Conservation (phyloP, 2,797 vertebrate species). For the Hapalemur alaotrensis region DNA sequence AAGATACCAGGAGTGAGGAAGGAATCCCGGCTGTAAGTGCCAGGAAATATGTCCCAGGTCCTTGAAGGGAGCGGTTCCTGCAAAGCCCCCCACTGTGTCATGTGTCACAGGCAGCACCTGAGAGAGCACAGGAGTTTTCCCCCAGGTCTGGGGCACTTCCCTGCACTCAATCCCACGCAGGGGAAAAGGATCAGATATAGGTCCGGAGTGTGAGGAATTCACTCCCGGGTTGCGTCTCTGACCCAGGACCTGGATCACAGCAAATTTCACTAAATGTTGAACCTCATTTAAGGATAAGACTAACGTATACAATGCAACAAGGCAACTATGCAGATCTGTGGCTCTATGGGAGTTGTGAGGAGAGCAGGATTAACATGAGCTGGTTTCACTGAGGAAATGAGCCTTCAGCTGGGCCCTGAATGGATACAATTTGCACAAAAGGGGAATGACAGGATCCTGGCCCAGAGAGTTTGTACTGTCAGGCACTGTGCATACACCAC, state of each 20-base stretch:
- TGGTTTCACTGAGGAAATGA: not conserved
- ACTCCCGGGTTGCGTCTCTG: not conserved
- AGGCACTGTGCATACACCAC: rapidly evolving
- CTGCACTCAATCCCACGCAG: not conserved
- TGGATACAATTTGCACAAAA: not conserved
- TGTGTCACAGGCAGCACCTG: not conserved
- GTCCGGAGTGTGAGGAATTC: not conserved
- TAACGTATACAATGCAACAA: rapidly evolving
- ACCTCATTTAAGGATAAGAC: not conserved
- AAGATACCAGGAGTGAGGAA: not conserved
- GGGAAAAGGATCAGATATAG: too few relatives aligned
- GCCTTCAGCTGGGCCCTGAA: not conserved
- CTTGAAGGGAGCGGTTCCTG: not conserved
- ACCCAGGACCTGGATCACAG: not conserved
- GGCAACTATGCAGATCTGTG: not conserved
- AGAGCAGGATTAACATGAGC: not conserved
- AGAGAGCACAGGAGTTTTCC: not conserved
- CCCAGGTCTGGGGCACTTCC: not conserved
- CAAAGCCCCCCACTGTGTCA: not conserved
- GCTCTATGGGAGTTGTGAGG: not conserved
- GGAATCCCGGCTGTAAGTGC: not conserved
- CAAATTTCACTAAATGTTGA: not conserved
- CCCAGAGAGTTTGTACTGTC: not conserved
- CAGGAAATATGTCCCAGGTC: not conserved
- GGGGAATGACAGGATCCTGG: not conserved